A percentile compares a stretch with the other conserved stretches of the same genome.
phyloP scores from a whole-genome alignment of 2,797 vertebrate species.

The Poeciliopsis gracilis region DNA sequence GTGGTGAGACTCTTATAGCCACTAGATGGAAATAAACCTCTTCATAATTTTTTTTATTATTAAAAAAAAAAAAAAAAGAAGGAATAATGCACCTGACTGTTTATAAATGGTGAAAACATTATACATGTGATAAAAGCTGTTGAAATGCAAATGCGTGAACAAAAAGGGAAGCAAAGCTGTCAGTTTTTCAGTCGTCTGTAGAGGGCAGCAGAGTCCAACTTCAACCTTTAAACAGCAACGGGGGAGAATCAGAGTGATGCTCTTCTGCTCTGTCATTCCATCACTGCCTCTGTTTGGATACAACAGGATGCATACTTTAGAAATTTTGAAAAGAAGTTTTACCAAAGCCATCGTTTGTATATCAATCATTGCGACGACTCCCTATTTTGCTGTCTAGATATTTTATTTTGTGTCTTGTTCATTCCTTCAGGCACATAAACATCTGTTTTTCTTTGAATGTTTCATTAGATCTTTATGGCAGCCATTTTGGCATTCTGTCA shows the following conservation, averaged over 20 bases:
- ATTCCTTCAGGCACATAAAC: not conserved
- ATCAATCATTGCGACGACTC: not conserved
- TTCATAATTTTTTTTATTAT: slow-evolving; percentile 1
- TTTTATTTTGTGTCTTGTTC: not conserved
- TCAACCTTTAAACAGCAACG: slow-evolving; percentile 20
- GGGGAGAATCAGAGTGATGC: slow-evolving; percentile 14
- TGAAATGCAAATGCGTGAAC: slow-evolving; percentile 16
- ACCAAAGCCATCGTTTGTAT: not conserved
- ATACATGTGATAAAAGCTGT: slow-evolving; percentile 21
- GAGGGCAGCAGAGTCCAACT: slow-evolving; percentile 68
- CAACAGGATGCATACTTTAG: slow-evolving; percentile 4
- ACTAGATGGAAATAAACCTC: slow-evolving; percentile 7
- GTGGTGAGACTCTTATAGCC: slow-evolving; percentile 16
- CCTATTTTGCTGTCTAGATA: not conserved
- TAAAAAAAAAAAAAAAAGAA: slow-evolving; percentile 18
- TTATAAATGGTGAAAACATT: slow-evolving; percentile 24
- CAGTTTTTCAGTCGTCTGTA: slow-evolving; percentile 59
- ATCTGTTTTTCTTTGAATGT: not conserved
- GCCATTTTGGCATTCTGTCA: slow-evolving; percentile 3
- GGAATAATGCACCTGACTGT: slow-evolving; percentile 51
- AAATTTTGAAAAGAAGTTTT: not conserved
- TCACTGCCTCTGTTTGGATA: slow-evolving; percentile 58
- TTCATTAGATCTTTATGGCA: not conserved
- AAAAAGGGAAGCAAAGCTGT: slow-evolving; percentile 37
- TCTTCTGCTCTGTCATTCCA: slow-evolving; percentile 56